Conservation (phyloP, 2,888 invertebrate genomes). For the Sthenelais limicola region DNA sequence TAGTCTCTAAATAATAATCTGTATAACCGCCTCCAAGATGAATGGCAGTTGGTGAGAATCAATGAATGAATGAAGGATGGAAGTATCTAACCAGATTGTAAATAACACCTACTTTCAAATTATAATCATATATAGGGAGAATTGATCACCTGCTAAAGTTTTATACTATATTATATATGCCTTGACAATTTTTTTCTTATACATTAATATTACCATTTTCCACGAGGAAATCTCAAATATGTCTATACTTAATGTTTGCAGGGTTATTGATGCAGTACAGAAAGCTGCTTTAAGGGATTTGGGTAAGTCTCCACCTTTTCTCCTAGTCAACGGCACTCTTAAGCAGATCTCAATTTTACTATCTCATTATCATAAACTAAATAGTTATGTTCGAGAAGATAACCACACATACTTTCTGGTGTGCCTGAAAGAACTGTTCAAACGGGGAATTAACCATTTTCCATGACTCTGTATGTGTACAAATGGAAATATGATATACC, state of each 20-base stretch:
- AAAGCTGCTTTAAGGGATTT: conserved; percentile 39
- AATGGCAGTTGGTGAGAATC: background rate
- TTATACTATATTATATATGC: background rate
- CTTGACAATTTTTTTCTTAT: background rate
- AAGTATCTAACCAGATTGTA: background rate
- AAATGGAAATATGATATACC: too few species aligned
- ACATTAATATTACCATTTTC: background rate
- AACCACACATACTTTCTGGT: too few species aligned
- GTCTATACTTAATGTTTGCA: too few species aligned
- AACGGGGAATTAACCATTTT: too few species aligned
- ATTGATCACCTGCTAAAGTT: background rate
- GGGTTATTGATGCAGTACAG: conserved; percentile 45
- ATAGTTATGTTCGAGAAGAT: too few species aligned
- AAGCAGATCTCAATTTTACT: too few species aligned
- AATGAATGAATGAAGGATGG: background rate
- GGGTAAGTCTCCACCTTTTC: conserved; percentile 41
- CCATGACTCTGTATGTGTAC: too few species aligned
- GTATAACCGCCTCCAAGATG: background rate
- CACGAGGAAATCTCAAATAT: background rate
- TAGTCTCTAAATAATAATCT: background rate
- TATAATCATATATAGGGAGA: too few species aligned
- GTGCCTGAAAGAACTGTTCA: too few species aligned
- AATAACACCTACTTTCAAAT: too few species aligned
- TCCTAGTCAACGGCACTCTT: too few species aligned
- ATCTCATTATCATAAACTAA: too few species aligned